Percentiles rank a stretch among this genome's conserved stretches.
Conservation (phyloP, 1,140 invertebrate species). For the Teleogryllus occipitalis region DNA sequence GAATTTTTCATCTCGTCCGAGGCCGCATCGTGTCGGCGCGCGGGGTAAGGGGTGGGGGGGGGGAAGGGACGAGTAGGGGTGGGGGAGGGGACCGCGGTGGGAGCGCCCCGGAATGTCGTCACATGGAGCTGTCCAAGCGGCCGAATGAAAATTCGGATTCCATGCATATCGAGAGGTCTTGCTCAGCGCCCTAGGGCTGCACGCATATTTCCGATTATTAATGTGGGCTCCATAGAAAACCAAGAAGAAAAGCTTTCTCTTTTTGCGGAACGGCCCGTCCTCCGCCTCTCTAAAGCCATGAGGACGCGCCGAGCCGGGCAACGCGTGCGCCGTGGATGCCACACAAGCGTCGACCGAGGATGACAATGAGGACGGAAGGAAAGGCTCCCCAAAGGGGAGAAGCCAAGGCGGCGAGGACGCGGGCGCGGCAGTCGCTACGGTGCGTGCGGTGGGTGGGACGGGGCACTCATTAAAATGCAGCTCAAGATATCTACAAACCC, state of each 20-base stretch:
- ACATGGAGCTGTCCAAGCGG: neutral
- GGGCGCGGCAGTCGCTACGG: too few species aligned
- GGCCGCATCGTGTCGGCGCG: too few species aligned
- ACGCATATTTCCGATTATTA: neutral
- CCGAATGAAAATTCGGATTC: neutral
- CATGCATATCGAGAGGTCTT: constrained; percentile 3
- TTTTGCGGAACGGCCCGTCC: neutral
- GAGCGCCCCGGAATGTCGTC: neutral
- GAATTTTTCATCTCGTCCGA: neutral
- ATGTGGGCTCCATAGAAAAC: neutral
- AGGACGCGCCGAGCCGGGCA: too few species aligned
- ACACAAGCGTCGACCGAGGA: neutral
- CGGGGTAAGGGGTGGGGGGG: too few species aligned
- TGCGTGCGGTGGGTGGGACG: neutral
- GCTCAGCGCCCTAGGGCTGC: neutral
- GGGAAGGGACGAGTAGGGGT: neutral
- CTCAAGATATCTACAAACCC: neutral
- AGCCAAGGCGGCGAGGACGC: neutral
- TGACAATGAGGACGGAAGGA: neutral
- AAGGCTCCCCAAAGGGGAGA: neutral
- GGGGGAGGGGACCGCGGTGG: too few species aligned
- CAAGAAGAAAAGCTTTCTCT: constrained; percentile 1
- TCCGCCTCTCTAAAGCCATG: neutral
- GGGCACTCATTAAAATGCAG: neutral
- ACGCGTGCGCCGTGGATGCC: neutral